Percentiles rank a stretch among this genome's conserved stretches.
phyloP scores from a whole-genome alignment of 2,797 vertebrate genomes.

The Petrocephalus sullivani region DNA sequence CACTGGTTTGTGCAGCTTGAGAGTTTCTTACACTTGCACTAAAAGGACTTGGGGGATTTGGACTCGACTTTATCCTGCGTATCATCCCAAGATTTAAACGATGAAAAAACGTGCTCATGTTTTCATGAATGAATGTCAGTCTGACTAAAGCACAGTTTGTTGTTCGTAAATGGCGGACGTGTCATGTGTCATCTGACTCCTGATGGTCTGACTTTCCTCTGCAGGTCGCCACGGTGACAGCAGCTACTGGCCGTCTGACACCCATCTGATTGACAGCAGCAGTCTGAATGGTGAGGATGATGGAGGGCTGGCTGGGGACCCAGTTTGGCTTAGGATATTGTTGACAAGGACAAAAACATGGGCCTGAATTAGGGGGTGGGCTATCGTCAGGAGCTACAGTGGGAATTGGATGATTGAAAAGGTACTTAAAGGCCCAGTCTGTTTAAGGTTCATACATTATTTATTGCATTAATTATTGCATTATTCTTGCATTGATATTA shows the following conservation, averaged over 20 bases:
- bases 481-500: constrained; percentile 3
- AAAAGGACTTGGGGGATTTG: not conserved
- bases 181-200: not conserved
- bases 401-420: not conserved
- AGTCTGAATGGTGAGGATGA: constrained; percentile 77
- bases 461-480: not conserved
- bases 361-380: not conserved
- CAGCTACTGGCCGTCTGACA: constrained; percentile 82
- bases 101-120: not conserved
- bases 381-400: not conserved
- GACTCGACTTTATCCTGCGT: not conserved
- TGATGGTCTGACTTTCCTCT: constrained; percentile 15
- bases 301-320: not conserved
- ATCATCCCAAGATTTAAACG: not conserved
- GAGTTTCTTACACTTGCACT: not conserved
- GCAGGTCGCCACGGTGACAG: constrained; percentile 87
- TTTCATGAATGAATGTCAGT: not conserved
- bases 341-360: not conserved
- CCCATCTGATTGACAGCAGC: constrained; percentile 83
- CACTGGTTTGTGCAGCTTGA: not conserved
- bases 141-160: not conserved
- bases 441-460: not conserved
- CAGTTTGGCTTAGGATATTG: constrained; percentile 23
- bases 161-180: not conserved
- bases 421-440: not conserved